Conservation (phyloP, 2,113 vertebrate species). For the Tupaia chinensis region DNA sequence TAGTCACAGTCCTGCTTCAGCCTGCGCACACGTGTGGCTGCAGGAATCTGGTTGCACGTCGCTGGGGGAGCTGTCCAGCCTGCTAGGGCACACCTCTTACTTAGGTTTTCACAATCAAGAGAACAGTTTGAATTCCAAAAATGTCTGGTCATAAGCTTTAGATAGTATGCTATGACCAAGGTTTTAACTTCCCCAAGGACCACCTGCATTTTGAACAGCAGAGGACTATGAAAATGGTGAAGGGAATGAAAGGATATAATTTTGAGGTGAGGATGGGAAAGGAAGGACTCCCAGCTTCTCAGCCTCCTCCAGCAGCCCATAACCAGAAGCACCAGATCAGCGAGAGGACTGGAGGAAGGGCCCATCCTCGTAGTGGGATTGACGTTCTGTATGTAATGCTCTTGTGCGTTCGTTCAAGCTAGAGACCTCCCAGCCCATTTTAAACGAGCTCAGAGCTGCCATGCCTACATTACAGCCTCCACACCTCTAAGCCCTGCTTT, state of each 20-base stretch:
- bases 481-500: not conserved
- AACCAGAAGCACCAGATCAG: not conserved
- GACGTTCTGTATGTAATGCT: not conserved
- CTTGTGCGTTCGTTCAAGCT: not conserved
- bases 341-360: rapidly evolving
- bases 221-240: not conserved
- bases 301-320: not conserved
- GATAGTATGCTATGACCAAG: not conserved
- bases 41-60: rapidly evolving
- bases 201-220: not conserved
- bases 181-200: not conserved
- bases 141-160: not conserved
- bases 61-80: rapidly evolving
- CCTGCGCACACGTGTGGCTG: rapidly evolving
- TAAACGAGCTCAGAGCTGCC: not conserved
- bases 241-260: not conserved
- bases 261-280: not conserved
- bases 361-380: not conserved
- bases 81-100: rapidly evolving
- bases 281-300: no score
- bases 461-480: rapidly evolving
- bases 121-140: not conserved
- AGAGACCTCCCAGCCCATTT: rapidly evolving
- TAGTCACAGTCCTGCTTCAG: not conserved
- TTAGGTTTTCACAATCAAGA: not conserved